These are phyloP conservation scores for Solenopsis invicta DNA, from an alignment of 1,140 invertebrate genomes.

Conservation along the genomic window DNA sequence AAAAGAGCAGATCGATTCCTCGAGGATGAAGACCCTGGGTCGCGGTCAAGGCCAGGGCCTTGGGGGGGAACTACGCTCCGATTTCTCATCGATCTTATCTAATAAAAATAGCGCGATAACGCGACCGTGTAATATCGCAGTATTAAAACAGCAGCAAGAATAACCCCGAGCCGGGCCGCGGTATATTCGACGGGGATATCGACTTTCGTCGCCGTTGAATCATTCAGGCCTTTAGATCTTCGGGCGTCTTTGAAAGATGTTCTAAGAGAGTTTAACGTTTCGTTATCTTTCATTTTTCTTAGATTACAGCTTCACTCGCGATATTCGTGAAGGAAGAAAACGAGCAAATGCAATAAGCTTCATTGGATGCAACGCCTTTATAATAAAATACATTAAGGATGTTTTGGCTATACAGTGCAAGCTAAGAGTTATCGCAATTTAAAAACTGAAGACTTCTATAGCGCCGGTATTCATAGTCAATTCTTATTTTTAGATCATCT, in stretches of 20 bases:
- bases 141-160: constrained; percentile 46
- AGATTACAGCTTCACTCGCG: background rate
- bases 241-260: background rate
- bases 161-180: background rate
- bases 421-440: no score
- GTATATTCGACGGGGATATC: constrained; percentile 9
- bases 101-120: constrained; percentile 63
- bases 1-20: constrained; percentile 80
- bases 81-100: constrained; percentile 67
- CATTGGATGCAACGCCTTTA: background rate
- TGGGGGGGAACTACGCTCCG: constrained; percentile 62
- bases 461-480: no score
- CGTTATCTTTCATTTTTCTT: background rate
- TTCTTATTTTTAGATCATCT: no score
- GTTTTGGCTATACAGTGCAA: no score
- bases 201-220: constrained; percentile 32
- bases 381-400: no score
- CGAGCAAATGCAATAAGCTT: background rate
- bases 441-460: no score
- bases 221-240: background rate
- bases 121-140: constrained; percentile 15
- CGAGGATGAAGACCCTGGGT: constrained; percentile 81
- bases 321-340: background rate
- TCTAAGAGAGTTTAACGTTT: background rate
- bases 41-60: constrained; percentile 82